Base-by-base conservation (phyloP, 2,797 vertebrate genomes). In the Knipowitschia caucasica region DNA sequence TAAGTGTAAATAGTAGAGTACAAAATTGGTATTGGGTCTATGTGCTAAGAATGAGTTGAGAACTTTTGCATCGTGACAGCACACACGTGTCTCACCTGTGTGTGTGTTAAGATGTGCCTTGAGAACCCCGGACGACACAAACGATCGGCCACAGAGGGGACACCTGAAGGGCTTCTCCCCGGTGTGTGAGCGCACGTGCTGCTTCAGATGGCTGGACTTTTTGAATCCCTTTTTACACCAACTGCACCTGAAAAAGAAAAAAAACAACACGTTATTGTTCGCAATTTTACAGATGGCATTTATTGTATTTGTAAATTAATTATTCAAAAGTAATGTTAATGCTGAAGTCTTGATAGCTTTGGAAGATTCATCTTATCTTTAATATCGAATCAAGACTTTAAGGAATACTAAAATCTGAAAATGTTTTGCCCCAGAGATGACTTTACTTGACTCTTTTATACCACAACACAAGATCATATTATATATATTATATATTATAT, bases 41-140 rank as follows among this genome's bases (percentile, higher is more conserved):
- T n/a, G n/a, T n/a, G n/a, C n/a, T n/a, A n/a, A n/a, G n/a, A n/a
- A n/a, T n/a, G n/a, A n/a, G n/a, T n/a, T n/a, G n/a, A n/a, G n/a
- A n/a, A n/a, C n/a, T n/a, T n/a, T n/a, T n/a, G n/a, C n/a, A n/a
- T 20, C 18, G 17, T 39, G 4, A 21, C 5, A 39, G 4, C 12
- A n/a, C 5, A 34, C 2, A 17, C 21, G 15, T 18, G 27, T 10
- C 47, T 84, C 72, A 98, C 97, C 95, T 85, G 95, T 98, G 47
- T 99, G 97, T 2, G 96, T 99, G 83, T 98, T 98, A 63, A 95
- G 92, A 40, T 99, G 97, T 9, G 96, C 97, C 84, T 96, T 99
- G 24, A 99, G 93, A 40, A 99, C 96, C 11, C 97, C 96, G 0
- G 95, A 93, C 3, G 97, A 99, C 23, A 99, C 96, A 40, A 99